Evolutionary conservation across 2,888 invertebrate species (phyloP).

Genomic region (Syritta pipiens): DNA sequence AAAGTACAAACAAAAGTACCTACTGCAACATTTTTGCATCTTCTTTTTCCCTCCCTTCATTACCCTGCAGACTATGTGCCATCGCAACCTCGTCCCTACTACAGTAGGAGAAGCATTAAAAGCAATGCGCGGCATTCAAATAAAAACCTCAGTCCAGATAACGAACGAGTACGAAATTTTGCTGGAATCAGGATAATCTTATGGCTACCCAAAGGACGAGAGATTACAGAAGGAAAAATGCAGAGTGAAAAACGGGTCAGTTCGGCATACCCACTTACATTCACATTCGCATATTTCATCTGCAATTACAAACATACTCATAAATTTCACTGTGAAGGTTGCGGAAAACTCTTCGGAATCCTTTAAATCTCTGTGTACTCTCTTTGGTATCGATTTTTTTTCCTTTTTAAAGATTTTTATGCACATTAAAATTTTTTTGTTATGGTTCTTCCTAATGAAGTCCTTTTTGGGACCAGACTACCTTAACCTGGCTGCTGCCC

Average conservation of each 20-base stretch:
- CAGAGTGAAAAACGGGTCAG: conserved; percentile 54
- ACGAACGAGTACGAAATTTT: conserved; percentile 11
- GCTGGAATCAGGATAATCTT: conserved; percentile 52
- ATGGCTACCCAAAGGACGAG: conserved; percentile 28
- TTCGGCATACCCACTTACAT: conserved; percentile 35
- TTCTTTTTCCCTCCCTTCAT: background rate
- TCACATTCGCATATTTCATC: conserved; percentile 50
- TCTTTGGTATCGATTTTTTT: conserved; percentile 11
- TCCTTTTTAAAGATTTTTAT: background rate
- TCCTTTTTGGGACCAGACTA: conserved; percentile 48
- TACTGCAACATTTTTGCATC: conserved; percentile 63
- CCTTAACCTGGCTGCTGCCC: background rate
- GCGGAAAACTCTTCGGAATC: conserved; percentile 40
- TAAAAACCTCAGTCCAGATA: conserved; percentile 42
- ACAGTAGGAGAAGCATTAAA: background rate
- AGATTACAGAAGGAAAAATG: conserved; percentile 2
- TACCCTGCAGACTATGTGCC: no score
- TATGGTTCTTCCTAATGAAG: conserved; percentile 61
- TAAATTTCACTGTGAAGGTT: conserved; percentile 50
- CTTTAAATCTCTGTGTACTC: conserved; percentile 47
- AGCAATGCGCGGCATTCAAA: conserved; percentile 28
- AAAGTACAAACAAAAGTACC: conserved; percentile 67
- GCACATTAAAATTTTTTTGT: conserved; percentile 13
- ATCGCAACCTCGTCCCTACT: background rate
- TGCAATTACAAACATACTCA: conserved; percentile 61